Evolutionary conservation across 2,113 vertebrate genomes (phyloP), one percentile per base, ranked within the genome.

Genomic region (Dipodomys spectabilis): DNA sequence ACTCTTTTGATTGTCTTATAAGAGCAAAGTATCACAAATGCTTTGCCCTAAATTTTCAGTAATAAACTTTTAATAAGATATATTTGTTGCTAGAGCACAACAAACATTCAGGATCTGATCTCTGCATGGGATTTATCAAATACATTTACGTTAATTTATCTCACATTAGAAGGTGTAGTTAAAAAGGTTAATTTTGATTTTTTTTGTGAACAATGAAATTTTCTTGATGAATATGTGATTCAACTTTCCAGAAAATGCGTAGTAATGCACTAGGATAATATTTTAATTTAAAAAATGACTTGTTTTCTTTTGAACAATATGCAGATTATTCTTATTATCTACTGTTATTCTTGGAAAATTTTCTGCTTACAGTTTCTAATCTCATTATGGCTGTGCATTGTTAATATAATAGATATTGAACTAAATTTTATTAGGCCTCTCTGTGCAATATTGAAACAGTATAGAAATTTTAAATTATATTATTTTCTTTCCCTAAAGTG

Each of bases 401-500:
- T 57, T 88, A 81, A 75, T 53, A 72, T 68, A 25, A 12, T 15
- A 84, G 45, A 78, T 84, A 71, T 27, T 81, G 19, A 93, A 49
- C 82, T 77, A 49, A 49, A 49, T 49, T 49, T 49, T 49, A 49
- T 49, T 49, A 49, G 49, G 49, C 49, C 49, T 49, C 49, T 49
- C 49, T 49, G 49, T 49, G 49, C 49, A 49, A 49, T 49, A 49
- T 49, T 49, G 12, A 11, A 12, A 49, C 12, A 49, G 49, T 49
- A 49, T 49, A 49, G 79, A 83, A 73, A 75, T 32, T 71, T 60
- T 71, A 83, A 90, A 84, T 1, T 62, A 0, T 49, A 25, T 92
- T 85, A 72, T 23, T 86, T 74, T 94, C 6, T 91, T 81, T 94
- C 65, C 23, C 62, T 86, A 80, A 93, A 67, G 7, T 92, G 1